These are phyloP conservation scores for Antidorcas marsupialis DNA, from an alignment of 2,113 vertebrate genomes.

Conservation along the genomic window DNA sequence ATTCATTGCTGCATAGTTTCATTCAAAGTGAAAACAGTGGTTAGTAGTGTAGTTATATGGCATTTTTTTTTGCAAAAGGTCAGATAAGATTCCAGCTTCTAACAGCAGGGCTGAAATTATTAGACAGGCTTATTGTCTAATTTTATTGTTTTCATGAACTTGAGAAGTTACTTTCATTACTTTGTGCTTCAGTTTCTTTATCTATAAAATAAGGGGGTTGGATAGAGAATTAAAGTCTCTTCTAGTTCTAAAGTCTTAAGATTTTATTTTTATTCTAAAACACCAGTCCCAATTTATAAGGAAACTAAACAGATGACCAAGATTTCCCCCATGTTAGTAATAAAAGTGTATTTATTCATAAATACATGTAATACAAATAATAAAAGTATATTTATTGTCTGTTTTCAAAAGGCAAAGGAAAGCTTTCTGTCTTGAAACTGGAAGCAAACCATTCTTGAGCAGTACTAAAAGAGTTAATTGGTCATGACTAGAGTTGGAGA, in stretches of 20 bases:
- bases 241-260: not conserved
- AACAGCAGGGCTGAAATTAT: not conserved
- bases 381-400: not conserved
- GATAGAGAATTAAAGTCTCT: not conserved
- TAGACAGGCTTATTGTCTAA: not conserved
- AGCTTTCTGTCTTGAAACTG: conserved; percentile 8
- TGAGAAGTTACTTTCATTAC: not conserved
- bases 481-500: conserved; percentile 42
- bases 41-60: not conserved
- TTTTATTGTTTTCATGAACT: not conserved
- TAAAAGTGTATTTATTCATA: not conserved
- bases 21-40: not conserved
- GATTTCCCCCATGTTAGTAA: not conserved
- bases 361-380: not conserved
- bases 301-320: not conserved
- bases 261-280: not conserved
- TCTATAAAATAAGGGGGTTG: not conserved
- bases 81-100: not conserved
- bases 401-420: conserved; percentile 48
- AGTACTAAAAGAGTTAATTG: conserved; percentile 32
- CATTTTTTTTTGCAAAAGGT: not conserved
- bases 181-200: not conserved
- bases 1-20: not conserved
- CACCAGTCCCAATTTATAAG: not conserved
- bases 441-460: not conserved